These are phyloP conservation scores for Neolamprologus devosi DNA, from an alignment of 2,113 vertebrate genomes.

Conservation along the genomic window DNA sequence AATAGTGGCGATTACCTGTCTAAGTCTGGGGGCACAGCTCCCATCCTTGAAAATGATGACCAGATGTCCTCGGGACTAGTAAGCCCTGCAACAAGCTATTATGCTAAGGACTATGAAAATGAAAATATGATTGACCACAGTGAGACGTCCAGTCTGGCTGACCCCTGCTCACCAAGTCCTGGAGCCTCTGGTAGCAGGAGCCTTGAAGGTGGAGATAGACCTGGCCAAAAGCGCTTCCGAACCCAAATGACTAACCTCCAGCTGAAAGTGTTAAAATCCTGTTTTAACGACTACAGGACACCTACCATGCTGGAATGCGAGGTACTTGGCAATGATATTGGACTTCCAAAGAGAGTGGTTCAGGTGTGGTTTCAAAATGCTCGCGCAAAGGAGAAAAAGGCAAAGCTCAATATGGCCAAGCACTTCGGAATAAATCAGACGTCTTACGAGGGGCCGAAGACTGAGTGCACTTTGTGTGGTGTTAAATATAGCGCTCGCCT, in stretches of 20 bases:
- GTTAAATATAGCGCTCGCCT: conserved; percentile 97
- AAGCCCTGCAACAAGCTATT: conserved; percentile 94
- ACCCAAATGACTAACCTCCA: conserved; percentile 99
- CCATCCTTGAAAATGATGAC: conserved; percentile 92
- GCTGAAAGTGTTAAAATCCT: conserved; percentile 95
- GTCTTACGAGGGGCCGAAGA: conserved; percentile 96
- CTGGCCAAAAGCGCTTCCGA: conserved; percentile 97
- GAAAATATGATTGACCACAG: conserved; percentile 96
- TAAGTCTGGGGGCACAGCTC: conserved; percentile 81
- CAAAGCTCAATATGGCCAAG: conserved; percentile 99
- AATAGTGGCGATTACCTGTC: conserved; percentile 83
- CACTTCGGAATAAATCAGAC: conserved; percentile 99
- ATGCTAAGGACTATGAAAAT: conserved; percentile 94
- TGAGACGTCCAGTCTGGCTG: conserved; percentile 95
- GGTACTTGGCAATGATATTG: conserved; percentile 98
- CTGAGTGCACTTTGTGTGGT: conserved; percentile 98
- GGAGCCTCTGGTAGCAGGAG: conserved; percentile 87
- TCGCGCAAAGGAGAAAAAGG: conserved; percentile 97
- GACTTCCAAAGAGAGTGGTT: conserved; percentile 99
- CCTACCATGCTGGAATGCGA: conserved; percentile 99
- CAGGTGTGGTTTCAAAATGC: conserved; percentile 99
- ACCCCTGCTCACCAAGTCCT: conserved; percentile 94
- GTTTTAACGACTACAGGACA: conserved; percentile 98
- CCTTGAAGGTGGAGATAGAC: conserved; percentile 88
- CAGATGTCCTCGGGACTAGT: conserved; percentile 93